Evolutionary conservation across 2,797 vertebrate species (phyloP).

Genomic region (Acanthis flammea): DNA sequence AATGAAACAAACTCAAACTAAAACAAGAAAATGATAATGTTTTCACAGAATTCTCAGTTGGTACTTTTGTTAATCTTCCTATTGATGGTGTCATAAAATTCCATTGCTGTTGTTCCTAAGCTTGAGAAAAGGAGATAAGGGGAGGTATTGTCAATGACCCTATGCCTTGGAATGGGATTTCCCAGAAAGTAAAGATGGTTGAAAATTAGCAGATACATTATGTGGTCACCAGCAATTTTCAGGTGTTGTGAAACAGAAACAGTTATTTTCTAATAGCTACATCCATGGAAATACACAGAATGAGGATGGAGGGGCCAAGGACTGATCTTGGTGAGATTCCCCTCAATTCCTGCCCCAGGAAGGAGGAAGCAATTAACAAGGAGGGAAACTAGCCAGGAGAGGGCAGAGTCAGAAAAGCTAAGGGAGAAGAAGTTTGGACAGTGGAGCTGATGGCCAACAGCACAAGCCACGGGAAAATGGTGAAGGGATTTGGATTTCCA

Average conservation of each 20-base stretch:
- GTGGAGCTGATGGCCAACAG: background rate
- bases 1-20: background rate
- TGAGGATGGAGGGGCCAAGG: background rate
- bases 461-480: background rate
- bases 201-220: background rate
- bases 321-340: background rate
- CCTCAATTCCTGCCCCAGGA: background rate
- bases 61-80: background rate
- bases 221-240: background rate
- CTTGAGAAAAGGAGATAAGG: background rate
- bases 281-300: background rate
- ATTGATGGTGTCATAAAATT: background rate
- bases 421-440: background rate
- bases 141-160: background rate
- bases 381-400: conserved; percentile 23
- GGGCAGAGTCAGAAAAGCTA: conserved; percentile 55
- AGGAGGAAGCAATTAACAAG: background rate
- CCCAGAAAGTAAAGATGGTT: background rate
- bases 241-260: background rate
- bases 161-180: background rate
- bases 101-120: background rate
- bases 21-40: background rate
- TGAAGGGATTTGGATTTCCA: background rate
- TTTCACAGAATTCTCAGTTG: background rate
- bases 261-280: background rate